Percentiles rank a stretch among this genome's conserved stretches.
These are phyloP conservation scores for Isurus oxyrinchus DNA, from an alignment of 2,113 vertebrate species.

Conservation along the genomic window DNA sequence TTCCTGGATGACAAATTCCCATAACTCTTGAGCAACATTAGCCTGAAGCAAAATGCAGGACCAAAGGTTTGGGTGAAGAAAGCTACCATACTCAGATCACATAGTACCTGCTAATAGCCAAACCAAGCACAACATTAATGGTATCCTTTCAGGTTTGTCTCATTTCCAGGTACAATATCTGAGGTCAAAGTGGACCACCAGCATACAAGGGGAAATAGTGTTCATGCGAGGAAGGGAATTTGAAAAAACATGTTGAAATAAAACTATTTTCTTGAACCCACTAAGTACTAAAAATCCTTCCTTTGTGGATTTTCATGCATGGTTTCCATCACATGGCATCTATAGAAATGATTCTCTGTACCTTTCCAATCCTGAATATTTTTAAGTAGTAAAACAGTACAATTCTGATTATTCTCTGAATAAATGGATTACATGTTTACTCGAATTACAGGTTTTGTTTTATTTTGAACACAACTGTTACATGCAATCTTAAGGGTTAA, in stretches of 20 bases:
- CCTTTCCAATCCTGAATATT: slow-evolving; percentile 25
- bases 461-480: slow-evolving; percentile 22
- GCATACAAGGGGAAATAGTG: not conserved
- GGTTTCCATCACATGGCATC: slow-evolving; percentile 16
- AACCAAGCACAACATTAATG: not conserved
- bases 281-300: slow-evolving; percentile 12
- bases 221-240: not conserved
- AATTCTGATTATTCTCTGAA: slow-evolving; percentile 17
- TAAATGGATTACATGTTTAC: slow-evolving; percentile 20
- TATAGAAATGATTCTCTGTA: slow-evolving; percentile 27
- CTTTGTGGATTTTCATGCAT: slow-evolving; percentile 12
- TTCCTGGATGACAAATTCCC: not conserved
- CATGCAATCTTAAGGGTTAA: not conserved
- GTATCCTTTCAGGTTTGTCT: not conserved
- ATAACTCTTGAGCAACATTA: not conserved
- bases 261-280: slow-evolving; percentile 17
- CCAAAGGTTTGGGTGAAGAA: not conserved
- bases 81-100: not conserved
- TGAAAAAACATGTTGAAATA: not conserved
- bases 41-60: not conserved
- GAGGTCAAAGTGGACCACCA: not conserved
- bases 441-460: slow-evolving; percentile 1
- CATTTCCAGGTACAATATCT: no score
- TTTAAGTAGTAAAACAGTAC: slow-evolving; percentile 5
- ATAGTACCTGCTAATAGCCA: not conserved